Percentiles rank a stretch among this genome's conserved stretches.
phyloP scores from a whole-genome alignment of 2,113 vertebrate species.

The Zosterops borbonicus region DNA sequence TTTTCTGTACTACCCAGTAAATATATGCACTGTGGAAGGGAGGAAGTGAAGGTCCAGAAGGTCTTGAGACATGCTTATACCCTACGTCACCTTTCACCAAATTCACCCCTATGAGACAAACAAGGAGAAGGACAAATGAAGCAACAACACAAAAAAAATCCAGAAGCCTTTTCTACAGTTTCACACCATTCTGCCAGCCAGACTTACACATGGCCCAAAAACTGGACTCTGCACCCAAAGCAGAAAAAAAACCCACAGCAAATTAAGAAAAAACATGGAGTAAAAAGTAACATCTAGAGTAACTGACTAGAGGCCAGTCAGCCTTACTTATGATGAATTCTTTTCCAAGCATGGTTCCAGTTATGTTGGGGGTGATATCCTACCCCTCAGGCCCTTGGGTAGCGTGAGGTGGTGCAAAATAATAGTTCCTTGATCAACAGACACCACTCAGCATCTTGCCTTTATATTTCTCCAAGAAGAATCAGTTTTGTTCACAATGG shows the following conservation, averaged over 20 bases:
- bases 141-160: neutral
- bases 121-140: neutral
- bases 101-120: neutral
- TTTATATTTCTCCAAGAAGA: neutral
- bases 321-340: neutral
- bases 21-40: neutral
- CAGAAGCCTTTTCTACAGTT: neutral
- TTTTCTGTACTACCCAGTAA: neutral
- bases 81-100: neutral
- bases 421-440: neutral
- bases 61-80: neutral
- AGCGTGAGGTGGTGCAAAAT: neutral
- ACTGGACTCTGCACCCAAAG: neutral
- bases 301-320: neutral
- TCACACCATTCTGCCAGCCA: neutral
- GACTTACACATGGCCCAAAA: accelerated
- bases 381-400: neutral
- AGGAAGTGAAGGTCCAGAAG: neutral
- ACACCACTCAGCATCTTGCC: neutral
- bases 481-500: neutral
- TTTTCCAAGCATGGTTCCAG: neutral
- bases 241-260: neutral
- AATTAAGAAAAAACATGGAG: neutral
- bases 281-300: neutral
- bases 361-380: neutral